These are phyloP conservation scores for Epinotia brunnichana DNA, from an alignment of 2,888 invertebrate genomes.

Conservation along the genomic window DNA sequence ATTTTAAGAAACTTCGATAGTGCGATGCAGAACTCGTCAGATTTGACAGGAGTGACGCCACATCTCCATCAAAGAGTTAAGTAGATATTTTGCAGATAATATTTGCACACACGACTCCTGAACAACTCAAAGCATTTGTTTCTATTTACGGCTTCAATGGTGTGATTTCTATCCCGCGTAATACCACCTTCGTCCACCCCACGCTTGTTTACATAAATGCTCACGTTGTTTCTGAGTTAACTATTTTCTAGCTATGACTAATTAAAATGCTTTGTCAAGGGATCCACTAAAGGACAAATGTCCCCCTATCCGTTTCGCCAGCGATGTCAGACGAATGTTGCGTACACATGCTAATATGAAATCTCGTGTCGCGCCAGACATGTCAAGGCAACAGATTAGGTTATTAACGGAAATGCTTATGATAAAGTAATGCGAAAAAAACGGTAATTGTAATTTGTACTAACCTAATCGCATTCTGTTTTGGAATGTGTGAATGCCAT, in stretches of 20 bases:
- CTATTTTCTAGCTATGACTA: background rate
- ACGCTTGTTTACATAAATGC: background rate
- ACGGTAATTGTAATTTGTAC: slow-evolving; percentile 21
- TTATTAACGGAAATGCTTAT: background rate
- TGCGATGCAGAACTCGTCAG: too few species aligned
- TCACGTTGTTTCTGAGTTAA: slow-evolving; percentile 1
- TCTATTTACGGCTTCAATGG: background rate
- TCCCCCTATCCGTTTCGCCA: too few species aligned
- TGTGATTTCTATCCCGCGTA: background rate
- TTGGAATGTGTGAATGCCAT: slow-evolving; percentile 52
- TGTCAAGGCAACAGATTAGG: background rate
- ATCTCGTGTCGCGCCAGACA: too few species aligned
- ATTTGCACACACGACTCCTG: too few species aligned
- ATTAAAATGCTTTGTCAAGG: background rate
- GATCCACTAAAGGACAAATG: background rate
- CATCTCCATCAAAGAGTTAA: too few species aligned
- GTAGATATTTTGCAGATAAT: too few species aligned
- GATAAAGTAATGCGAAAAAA: background rate
- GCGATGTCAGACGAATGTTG: background rate
- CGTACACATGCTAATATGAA: too few species aligned
- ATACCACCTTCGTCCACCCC: background rate
- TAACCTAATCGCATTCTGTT: slow-evolving; percentile 46
- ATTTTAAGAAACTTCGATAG: too few species aligned
- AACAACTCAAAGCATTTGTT: background rate
- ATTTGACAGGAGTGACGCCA: too few species aligned